These are phyloP conservation scores for Crocallis elinguaria DNA, from an alignment of 2,888 invertebrate genomes.

Conservation along the genomic window DNA sequence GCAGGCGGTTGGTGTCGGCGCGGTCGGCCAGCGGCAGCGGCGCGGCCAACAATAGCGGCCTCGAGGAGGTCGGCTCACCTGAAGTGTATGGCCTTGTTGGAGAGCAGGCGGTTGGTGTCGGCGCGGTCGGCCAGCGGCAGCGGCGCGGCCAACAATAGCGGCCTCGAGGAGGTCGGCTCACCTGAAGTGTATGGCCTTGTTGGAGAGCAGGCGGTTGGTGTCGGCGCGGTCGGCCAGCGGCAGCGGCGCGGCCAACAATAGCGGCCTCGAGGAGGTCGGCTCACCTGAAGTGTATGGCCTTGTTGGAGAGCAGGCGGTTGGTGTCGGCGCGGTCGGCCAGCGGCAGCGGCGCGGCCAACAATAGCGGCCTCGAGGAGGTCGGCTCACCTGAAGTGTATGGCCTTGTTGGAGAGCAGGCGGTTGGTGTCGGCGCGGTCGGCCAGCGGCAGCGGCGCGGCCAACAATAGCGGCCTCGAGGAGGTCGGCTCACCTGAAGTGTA, in stretches of 20 bases:
- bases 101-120: too few species aligned
- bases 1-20: constrained; percentile 94
- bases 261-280: constrained; percentile 86
- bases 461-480: constrained; percentile 91
- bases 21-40: constrained; percentile 91
- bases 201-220: constrained; percentile 92
- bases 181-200: too few species aligned
- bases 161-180: too few species aligned
- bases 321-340: constrained; percentile 93
- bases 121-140: too few species aligned
- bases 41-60: constrained; percentile 89
- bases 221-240: constrained; percentile 92
- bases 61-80: constrained; percentile 51
- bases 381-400: constrained; percentile 92
- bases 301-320: constrained; percentile 1
- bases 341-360: constrained; percentile 66
- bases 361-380: neutral
- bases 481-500: constrained; percentile 77
- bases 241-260: constrained; percentile 86
- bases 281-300: constrained; percentile 21
- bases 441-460: constrained; percentile 91
- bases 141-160: too few species aligned
- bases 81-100: constrained; percentile 13
- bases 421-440: constrained; percentile 94
- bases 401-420: constrained; percentile 94